A percentile compares a stretch with the other conserved stretches of the same genome.
These are phyloP conservation scores for Hemichromis elongatus DNA, from an alignment of 2,113 vertebrate species.

Conservation along the genomic window DNA sequence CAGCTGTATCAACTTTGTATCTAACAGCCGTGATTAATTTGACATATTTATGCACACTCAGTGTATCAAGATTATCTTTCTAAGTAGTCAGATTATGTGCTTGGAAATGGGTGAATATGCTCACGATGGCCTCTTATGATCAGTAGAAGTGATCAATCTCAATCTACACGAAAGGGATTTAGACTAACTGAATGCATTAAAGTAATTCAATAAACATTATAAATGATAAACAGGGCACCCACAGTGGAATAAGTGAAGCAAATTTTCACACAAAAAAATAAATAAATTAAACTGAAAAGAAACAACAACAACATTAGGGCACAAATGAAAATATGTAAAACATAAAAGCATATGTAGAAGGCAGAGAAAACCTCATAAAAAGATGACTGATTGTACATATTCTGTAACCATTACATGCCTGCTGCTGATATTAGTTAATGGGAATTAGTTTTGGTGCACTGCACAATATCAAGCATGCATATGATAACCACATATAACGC, in stretches of 20 bases:
- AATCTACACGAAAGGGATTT: background rate
- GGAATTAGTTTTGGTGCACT: background rate
- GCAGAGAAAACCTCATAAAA: background rate
- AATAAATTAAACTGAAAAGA: background rate
- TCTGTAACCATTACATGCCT: background rate
- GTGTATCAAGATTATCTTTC: background rate
- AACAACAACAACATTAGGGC: background rate
- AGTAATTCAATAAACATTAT: background rate
- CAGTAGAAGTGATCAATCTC: background rate
- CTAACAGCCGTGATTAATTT: background rate
- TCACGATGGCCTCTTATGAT: background rate
- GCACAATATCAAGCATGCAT: background rate
- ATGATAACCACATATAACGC: background rate
- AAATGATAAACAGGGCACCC: background rate
- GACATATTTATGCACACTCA: background rate
- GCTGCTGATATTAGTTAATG: background rate
- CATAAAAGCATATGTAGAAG: background rate
- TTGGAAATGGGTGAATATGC: background rate
- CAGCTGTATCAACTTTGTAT: background rate
- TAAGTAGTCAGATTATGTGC: background rate
- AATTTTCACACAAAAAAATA: background rate
- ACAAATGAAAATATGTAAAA: background rate
- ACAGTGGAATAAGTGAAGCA: background rate
- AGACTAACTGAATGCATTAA: background rate
- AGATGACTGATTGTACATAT: background rate